Percentiles rank a stretch among this genome's conserved stretches.
phyloP scores from a whole-genome alignment of 1,140 invertebrate genomes.

The Drosophila guanche region DNA sequence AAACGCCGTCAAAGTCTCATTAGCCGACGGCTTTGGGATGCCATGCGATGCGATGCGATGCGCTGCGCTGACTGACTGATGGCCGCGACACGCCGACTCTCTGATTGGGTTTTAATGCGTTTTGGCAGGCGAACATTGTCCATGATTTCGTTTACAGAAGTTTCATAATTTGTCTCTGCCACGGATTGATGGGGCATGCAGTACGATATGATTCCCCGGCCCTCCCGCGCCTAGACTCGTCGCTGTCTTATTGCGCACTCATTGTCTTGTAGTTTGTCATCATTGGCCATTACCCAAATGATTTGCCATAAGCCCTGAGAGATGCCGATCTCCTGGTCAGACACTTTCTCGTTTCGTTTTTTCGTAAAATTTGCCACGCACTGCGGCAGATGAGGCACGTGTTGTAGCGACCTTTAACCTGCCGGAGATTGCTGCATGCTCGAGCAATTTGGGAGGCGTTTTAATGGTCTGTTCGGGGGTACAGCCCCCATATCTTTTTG shows the following conservation, averaged over 20 bases:
- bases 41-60: too few species aligned
- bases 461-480: constrained; percentile 30
- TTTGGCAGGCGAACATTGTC: constrained; percentile 67
- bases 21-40: constrained; percentile 62
- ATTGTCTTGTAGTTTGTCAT: constrained; percentile 47
- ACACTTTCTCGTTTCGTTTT: constrained; percentile 65
- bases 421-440: constrained; percentile 3
- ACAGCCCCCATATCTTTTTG: constrained; percentile 42
- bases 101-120: constrained; percentile 80
- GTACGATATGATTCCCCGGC: constrained; percentile 13
- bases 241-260: constrained; percentile 10
- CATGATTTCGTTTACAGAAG: constrained; percentile 48
- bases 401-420: constrained; percentile 40
- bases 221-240: neutral
- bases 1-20: constrained; percentile 79
- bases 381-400: constrained; percentile 47
- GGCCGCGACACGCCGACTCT: constrained; percentile 33
- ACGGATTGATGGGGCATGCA: constrained; percentile 39
- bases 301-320: constrained; percentile 49
- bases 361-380: constrained; percentile 55
- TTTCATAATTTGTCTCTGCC: constrained; percentile 53
- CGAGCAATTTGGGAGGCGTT: constrained; percentile 29
- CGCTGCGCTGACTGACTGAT: constrained; percentile 24
- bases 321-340: constrained; percentile 40
- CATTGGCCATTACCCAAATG: constrained; percentile 68